Conservation (phyloP, 2,113 vertebrate genomes). For the Mionectes macconnelli region DNA sequence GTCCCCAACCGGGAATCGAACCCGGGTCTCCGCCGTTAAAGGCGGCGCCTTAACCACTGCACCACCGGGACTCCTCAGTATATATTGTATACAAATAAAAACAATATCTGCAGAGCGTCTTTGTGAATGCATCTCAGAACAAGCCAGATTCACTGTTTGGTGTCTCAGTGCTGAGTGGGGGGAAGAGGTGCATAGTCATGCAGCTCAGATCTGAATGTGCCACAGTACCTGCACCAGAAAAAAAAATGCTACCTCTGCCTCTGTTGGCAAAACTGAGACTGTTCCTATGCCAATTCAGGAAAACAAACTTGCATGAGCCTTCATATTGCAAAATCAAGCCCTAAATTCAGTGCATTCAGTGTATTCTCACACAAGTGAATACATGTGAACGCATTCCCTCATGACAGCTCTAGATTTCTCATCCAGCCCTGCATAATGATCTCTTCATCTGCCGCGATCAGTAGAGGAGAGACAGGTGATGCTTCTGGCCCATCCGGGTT, state of each 20-base stretch:
- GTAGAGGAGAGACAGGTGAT: constrained; percentile 69
- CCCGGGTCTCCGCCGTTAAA: no score
- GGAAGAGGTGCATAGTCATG: neutral
- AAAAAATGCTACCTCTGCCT: neutral
- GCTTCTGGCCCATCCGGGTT: constrained; percentile 15
- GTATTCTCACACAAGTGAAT: neutral
- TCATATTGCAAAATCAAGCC: neutral
- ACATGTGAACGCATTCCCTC: constrained; percentile 13
- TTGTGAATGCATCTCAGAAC: neutral
- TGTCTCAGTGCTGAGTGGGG: neutral
- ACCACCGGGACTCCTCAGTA: no score
- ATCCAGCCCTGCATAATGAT: constrained; percentile 28
- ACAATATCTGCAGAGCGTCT: neutral
- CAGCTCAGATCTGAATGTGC: neutral
- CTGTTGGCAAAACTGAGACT: neutral
- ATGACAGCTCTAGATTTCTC: neutral
- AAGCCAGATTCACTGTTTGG: neutral
- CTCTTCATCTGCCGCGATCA: constrained; percentile 64
- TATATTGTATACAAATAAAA: neutral
- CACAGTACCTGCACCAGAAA: neutral
- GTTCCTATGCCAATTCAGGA: rapidly evolving
- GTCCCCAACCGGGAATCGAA: no score
- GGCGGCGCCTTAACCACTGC: no score
- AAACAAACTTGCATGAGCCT: neutral
- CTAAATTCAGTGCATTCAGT: neutral